Conservation (phyloP, 2,113 vertebrate genomes). For the Pituophis catenifer region DNA sequence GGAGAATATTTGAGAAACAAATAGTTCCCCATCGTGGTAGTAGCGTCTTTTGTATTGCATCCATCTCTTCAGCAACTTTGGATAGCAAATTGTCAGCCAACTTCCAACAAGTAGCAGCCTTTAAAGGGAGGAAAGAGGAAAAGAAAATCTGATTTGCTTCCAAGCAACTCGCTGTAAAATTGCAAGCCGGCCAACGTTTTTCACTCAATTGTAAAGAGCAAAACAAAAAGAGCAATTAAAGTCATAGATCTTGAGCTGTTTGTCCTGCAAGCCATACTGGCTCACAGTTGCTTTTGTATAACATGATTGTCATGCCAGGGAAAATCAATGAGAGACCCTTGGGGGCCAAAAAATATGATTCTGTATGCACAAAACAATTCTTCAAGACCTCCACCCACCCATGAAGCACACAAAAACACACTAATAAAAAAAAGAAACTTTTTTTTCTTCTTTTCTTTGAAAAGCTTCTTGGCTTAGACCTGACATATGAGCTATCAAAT, state of each 20-base stretch:
- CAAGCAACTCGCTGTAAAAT: neutral
- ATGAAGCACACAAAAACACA: neutral
- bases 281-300: neutral
- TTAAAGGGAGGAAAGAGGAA: neutral
- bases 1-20: slow-evolving; percentile 6
- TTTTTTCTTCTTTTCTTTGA: neutral
- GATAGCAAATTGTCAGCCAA: neutral
- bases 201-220: neutral
- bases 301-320: neutral
- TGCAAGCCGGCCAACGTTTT: neutral
- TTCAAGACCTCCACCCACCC: neutral
- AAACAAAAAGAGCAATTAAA: slow-evolving; percentile 17
- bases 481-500: neutral
- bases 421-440: neutral
- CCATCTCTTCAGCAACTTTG: neutral
- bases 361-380: neutral
- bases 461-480: neutral
- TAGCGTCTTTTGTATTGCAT: neutral
- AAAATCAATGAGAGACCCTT: neutral
- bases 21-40: neutral
- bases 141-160: neutral
- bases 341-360: neutral
- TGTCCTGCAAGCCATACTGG: neutral
- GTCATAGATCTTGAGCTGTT: neutral
- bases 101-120: neutral